Base-by-base conservation (phyloP, 2,797 vertebrate genomes). In the Emys orbicularis region DNA sequence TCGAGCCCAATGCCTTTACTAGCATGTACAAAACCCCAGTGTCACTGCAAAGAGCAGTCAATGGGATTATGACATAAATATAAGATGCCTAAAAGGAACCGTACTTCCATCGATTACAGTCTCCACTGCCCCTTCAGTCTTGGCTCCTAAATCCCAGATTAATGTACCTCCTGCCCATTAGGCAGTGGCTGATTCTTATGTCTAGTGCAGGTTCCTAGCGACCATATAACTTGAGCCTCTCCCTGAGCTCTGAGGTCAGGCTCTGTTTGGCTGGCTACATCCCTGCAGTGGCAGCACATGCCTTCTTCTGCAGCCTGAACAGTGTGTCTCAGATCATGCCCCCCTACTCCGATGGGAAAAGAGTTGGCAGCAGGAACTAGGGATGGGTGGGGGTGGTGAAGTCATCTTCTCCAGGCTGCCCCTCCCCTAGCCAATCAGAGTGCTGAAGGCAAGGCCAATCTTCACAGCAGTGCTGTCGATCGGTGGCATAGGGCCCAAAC, bases 21-120 rank as follows among this genome's bases (percentile, higher is more conserved):
- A 85, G 54, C 8, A 12, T 1, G 8, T 87, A 54, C 8, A 1
- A 19, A 90, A 23, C 4, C 2, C 88, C 88, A 79, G 19, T 16
- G 8, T 49, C 56, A 50, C 44, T 53, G 18, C 4, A 79, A 44
- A 23, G 37, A 72, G 68, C 37, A 72, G 37, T 72, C n/a, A 37
- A 23, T 41, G 68, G 68, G 37, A 23, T 10, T 72, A 72, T 37
- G 68, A 41, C n/a, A 68, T n/a, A 41, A 37, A 72, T 37, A 37
- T 41, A 72, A 72, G n/a, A 5, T 90, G 8, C 16, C 81, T 10
- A 37, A 31, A n/a, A 47, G 18, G 4, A 5, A 1, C 49, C 31
- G 0, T 0, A 15, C 2, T 72, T 83, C 72, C 8, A 56, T 44
- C 44, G 90, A 16, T 5, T 86, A 23, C 31, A 61, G 15, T 21